Percentiles rank a stretch among this genome's conserved stretches.
These are phyloP conservation scores for Ephestia elutella DNA, from an alignment of 1,140 invertebrate species.

Conservation along the genomic window DNA sequence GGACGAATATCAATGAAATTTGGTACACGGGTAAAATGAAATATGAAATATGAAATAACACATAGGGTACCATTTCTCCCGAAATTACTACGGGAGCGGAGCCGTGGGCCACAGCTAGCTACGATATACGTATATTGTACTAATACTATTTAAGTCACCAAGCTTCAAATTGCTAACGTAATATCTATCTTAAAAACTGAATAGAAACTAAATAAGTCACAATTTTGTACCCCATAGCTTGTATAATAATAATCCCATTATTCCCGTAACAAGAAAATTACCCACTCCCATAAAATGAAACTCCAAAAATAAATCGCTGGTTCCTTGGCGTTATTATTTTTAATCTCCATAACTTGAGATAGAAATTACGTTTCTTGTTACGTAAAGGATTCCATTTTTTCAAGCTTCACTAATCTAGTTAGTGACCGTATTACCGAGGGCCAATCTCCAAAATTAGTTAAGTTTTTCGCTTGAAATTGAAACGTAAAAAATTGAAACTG, in stretches of 20 bases:
- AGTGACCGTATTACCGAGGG: background rate
- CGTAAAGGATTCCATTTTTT: conserved; percentile 2
- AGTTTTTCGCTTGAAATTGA: background rate
- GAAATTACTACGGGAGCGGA: too few species aligned
- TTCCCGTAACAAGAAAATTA: background rate
- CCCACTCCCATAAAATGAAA: background rate
- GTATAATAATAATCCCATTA: background rate
- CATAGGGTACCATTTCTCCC: too few species aligned
- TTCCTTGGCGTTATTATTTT: background rate
- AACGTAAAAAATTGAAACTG: background rate
- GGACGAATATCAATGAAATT: too few species aligned
- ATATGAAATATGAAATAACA: too few species aligned
- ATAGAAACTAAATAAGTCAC: too few species aligned
- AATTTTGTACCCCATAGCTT: background rate
- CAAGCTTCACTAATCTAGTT: background rate
- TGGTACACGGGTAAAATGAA: too few species aligned
- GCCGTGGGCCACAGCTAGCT: too few species aligned
- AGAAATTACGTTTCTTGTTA: background rate
- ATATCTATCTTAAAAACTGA: too few species aligned
- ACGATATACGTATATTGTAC: too few species aligned
- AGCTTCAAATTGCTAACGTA: too few species aligned
- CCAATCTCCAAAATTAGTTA: background rate
- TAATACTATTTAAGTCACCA: too few species aligned
- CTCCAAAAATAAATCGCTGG: background rate
- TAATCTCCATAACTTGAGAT: background rate